Evolutionary conservation across 2,113 vertebrate genomes (phyloP).

Genomic region (Urocynchramus pylzowi): DNA sequence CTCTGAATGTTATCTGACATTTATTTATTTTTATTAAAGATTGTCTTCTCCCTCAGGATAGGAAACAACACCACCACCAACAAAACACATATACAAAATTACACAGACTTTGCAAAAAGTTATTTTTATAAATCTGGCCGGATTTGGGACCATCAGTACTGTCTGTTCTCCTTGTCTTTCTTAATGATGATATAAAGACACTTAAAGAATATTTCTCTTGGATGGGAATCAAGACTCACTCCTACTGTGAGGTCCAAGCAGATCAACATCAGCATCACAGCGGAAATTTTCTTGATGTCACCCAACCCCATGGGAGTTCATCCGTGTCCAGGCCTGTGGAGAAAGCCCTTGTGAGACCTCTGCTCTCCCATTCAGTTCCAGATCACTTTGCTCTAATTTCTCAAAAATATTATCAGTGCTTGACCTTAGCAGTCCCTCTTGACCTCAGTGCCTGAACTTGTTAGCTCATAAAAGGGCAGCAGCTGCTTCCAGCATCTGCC

Average conservation of each 20-base stretch:
- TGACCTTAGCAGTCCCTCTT: neutral
- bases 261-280: neutral
- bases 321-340: neutral
- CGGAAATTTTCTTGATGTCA: neutral
- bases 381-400: neutral
- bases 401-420: neutral
- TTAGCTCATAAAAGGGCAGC: conserved; percentile 5
- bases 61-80: neutral
- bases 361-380: neutral
- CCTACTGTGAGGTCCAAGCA: neutral
- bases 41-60: neutral
- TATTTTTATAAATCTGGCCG: conserved; percentile 32
- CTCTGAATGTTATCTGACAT: conserved; percentile 11
- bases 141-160: conserved; percentile 8
- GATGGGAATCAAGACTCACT: conserved; percentile 1
- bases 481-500: neutral
- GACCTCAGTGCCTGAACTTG: neutral
- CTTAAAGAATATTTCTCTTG: conserved; percentile 15
- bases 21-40: conserved; percentile 55
- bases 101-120: conserved; percentile 28
- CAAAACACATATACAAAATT: conserved; percentile 29
- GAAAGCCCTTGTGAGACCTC: neutral
- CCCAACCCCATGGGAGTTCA: accelerated
- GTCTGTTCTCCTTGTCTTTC: conserved; percentile 34
- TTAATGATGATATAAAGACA: conserved; percentile 52